Evolutionary conservation across 2,797 vertebrate genomes (phyloP).

Genomic region (Masticophis lateralis): DNA sequence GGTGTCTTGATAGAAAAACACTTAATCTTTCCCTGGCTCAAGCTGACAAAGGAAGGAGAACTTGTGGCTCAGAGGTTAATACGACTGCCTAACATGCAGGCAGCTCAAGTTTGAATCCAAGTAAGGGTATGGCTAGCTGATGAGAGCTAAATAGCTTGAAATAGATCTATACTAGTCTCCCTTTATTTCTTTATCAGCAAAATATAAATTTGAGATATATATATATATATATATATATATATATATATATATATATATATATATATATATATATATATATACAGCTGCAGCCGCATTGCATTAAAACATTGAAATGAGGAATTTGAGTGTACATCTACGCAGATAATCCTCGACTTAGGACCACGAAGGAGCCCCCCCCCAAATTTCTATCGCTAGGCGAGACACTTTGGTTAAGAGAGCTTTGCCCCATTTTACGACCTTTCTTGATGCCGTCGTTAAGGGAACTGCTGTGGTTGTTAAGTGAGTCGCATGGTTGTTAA

Average conservation of each 20-base stretch:
- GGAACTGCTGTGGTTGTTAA: neutral
- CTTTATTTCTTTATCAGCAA: too few species aligned
- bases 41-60: too few species aligned
- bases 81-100: too few species aligned
- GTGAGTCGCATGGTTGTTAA: neutral
- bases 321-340: rapidly evolving
- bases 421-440: neutral
- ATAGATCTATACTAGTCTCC: too few species aligned
- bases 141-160: too few species aligned
- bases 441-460: rapidly evolving
- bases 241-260: rapidly evolving
- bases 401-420: neutral
- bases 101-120: too few species aligned
- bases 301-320: rapidly evolving
- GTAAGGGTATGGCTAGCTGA: too few species aligned
- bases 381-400: neutral
- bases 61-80: too few species aligned
- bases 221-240: neutral
- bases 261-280: too few species aligned
- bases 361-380: rapidly evolving
- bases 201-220: too few species aligned
- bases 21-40: too few species aligned
- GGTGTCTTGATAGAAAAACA: too few species aligned
- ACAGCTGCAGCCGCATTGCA: neutral
- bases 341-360: neutral